Base-by-base conservation (phyloP, 2,888 invertebrate genomes). In the Serripes groenlandicus region DNA sequence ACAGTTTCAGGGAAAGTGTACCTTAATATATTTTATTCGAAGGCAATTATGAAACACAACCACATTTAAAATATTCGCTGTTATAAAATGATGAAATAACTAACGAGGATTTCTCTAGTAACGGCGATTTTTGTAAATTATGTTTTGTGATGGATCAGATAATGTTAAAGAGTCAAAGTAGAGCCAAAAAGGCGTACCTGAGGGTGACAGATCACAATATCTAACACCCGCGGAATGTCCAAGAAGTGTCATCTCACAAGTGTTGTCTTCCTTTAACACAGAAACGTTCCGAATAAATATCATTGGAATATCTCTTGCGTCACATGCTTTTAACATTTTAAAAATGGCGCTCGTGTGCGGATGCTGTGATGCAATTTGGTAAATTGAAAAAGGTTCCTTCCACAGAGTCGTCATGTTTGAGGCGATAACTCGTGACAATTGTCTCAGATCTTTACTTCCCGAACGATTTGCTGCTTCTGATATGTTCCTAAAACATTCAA, bases 191-290 rank as follows among this genome's bases (percentile, higher is more conserved):
- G n/a, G n/a, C n/a, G 42, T 58, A 78, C 82, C 82, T 66, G 49
- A 66, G 9, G 75, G 73, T 7, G 82, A 82, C 30, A 73, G n/a
- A 32, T 82, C 60, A 66, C 82, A 82, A n/a, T 35, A 75, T 30
- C 75, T 23, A 7, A 75, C 62, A 1, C 70, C 62, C 18, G 66
- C 68, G 23, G 75, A 58, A 28, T 82, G 82, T 28, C 82, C 82
- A 49, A 73, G 78, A n/a, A 82, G 54, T 3, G 82, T 82, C 52
- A 82, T 69, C 32, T 82, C 78, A 28, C 78, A 78, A 15, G 52
- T 54, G 26, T 64, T 71, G 1, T 78, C 58, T 34, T 34, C 56
- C 18, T 64, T 62, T 21, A 64, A 30, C 11, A 34, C 71, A 3
- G 30, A 23, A 0, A 64, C 58, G 28, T 78, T 74, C 60, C 32